Percentiles rank a stretch among this genome's conserved stretches.
phyloP scores from a whole-genome alignment of 2,797 vertebrate species.

The Parauchenoglanis punctatus region DNA sequence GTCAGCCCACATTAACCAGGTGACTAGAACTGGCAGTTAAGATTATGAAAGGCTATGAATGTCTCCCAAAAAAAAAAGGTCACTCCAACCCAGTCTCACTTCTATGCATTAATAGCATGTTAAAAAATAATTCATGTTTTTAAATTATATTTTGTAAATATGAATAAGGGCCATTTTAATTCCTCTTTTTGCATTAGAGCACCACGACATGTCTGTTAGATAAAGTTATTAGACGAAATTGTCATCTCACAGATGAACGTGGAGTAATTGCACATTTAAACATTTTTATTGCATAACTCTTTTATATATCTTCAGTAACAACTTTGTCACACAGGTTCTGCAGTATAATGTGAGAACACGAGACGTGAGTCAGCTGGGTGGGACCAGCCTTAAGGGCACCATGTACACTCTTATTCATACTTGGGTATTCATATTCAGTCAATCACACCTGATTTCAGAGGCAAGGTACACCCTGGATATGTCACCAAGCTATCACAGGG shows the following conservation, averaged over 20 bases:
- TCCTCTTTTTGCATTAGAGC: not conserved
- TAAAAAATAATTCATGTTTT: too few species aligned
- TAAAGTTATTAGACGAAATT: not conserved
- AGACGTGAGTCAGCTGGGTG: not conserved
- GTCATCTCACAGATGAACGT: not conserved
- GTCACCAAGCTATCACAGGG: too few species aligned
- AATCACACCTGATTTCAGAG: not conserved
- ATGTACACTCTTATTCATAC: not conserved
- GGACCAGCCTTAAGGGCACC: not conserved
- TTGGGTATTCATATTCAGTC: not conserved
- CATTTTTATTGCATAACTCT: not conserved
- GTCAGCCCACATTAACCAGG: not conserved
- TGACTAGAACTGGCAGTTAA: not conserved
- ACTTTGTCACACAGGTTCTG: not conserved
- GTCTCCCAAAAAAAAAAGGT: not conserved
- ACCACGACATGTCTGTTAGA: not conserved
- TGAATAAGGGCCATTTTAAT: too few species aligned
- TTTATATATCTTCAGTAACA: not conserved
- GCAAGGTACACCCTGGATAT: not conserved
- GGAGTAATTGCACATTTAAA: not conserved
- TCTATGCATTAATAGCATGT: too few species aligned
- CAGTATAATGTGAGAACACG: not conserved
- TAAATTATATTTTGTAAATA: too few species aligned
- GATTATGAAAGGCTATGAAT: not conserved
- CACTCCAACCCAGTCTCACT: not conserved